Evolutionary conservation across 2,113 vertebrate species (phyloP).

Genomic region (Rattus rattus): DNA sequence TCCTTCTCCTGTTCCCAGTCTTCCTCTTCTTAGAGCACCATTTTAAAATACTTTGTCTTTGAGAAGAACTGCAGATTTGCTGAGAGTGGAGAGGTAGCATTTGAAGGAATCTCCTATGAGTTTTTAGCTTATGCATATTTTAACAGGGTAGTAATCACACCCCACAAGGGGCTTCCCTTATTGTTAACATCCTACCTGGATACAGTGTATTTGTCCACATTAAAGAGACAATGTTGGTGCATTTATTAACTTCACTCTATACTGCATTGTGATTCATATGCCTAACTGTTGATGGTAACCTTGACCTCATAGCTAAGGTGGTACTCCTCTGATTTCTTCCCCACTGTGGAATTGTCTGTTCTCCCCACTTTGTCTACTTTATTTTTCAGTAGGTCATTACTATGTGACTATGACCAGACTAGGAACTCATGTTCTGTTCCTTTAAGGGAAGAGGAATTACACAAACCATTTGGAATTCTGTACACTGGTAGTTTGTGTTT

Average conservation of each 20-base stretch:
- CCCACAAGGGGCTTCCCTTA: background rate
- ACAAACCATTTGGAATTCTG: background rate
- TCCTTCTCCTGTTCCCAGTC: background rate
- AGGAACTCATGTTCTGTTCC: background rate
- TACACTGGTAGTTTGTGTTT: background rate
- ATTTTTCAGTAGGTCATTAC: background rate
- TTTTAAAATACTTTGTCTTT: background rate
- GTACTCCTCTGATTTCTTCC: background rate
- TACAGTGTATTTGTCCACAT: background rate
- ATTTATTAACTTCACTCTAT: background rate
- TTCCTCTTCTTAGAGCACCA: background rate
- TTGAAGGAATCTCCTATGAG: conserved; percentile 74
- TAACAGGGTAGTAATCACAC: conserved; percentile 64
- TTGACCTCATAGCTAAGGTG: background rate
- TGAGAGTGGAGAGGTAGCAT: background rate
- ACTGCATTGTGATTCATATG: background rate
- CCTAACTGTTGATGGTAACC: background rate
- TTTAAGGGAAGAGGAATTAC: background rate
- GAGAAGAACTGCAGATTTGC: background rate
- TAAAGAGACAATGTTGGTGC: background rate
- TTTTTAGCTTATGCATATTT: conserved; percentile 77
- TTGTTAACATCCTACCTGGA: background rate
- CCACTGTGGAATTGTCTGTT: no score
- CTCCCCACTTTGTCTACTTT: background rate
- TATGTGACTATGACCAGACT: background rate